Evolutionary conservation across 2,797 vertebrate species (phyloP).

Genomic region (Halcyon smyrnensis): DNA sequence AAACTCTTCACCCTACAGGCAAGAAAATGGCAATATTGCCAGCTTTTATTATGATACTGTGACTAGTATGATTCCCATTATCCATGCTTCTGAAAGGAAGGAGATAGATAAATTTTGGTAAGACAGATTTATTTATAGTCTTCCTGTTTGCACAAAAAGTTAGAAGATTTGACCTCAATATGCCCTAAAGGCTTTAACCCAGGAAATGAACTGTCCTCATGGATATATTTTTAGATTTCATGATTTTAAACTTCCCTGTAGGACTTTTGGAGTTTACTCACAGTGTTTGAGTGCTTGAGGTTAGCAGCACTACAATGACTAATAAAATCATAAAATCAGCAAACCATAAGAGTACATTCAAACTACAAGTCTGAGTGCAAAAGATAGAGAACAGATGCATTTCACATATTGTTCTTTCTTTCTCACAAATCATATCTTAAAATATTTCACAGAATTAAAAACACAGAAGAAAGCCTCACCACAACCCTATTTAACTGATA

Average conservation of each 20-base stretch:
- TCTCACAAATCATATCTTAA: not conserved
- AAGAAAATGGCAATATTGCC: not conserved
- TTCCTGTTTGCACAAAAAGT: conserved; percentile 56
- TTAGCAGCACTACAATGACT: conserved; percentile 33
- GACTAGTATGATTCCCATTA: not conserved
- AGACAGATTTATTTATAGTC: conserved; percentile 53
- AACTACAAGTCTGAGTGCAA: conserved; percentile 4
- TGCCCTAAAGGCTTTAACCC: conserved; percentile 39
- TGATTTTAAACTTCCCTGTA: not conserved
- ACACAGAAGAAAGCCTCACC: not conserved
- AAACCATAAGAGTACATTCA: conserved; percentile 6
- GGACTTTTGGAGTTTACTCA: not conserved
- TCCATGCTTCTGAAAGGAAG: conserved; percentile 21
- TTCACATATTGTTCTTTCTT: not conserved
- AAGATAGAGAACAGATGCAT: conserved; percentile 28
- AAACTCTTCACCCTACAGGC: not conserved
- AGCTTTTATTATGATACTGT: conserved; percentile 2
- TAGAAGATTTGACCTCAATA: conserved; percentile 48
- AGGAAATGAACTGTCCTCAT: conserved; percentile 55
- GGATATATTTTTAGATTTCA: conserved; percentile 50
- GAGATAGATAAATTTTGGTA: conserved; percentile 35
- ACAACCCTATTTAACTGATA: not conserved
- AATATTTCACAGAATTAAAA: not conserved
- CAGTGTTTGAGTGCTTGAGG: not conserved
- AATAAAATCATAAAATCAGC: conserved; percentile 40